These are phyloP conservation scores for Capitella teleta DNA, from an alignment of 1,140 invertebrate species.

Conservation along the genomic window DNA sequence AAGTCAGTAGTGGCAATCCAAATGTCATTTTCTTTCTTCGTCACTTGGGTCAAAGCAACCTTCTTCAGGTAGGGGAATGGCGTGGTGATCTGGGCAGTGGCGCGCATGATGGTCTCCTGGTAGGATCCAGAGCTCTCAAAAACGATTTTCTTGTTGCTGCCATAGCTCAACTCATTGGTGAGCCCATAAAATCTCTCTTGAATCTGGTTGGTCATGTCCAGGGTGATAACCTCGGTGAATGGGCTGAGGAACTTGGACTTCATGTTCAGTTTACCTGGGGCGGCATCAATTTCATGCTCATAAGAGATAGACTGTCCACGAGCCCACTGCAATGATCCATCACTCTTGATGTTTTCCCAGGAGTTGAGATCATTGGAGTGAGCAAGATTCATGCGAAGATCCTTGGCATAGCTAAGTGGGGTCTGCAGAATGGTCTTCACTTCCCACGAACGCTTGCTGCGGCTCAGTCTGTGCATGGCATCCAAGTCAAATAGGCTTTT, in stretches of 20 bases:
- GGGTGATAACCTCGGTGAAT: background rate
- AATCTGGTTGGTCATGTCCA: background rate
- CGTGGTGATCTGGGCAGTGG: background rate
- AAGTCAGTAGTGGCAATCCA: background rate
- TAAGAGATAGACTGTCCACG: background rate
- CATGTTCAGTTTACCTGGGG: background rate
- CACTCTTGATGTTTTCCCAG: background rate
- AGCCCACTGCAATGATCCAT: background rate
- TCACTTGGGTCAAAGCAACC: background rate
- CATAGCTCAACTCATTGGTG: background rate
- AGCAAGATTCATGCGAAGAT: background rate
- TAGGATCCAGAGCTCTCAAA: no score
- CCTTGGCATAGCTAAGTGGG: background rate
- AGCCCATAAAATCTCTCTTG: background rate
- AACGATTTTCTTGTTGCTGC: background rate
- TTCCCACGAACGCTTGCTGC: no score
- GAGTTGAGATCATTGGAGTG: background rate
- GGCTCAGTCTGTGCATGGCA: background rate
- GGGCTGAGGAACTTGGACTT: background rate
- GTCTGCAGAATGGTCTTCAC: no score
- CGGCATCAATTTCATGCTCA: background rate
- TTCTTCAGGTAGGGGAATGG: background rate
- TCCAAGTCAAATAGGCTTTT: no score
- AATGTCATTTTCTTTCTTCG: background rate
- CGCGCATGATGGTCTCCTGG: slow-evolving; percentile 1